Percentiles rank a stretch among this genome's conserved stretches.
phyloP scores from a whole-genome alignment of 2,113 vertebrate species.

The Ceyx melanurus region DNA sequence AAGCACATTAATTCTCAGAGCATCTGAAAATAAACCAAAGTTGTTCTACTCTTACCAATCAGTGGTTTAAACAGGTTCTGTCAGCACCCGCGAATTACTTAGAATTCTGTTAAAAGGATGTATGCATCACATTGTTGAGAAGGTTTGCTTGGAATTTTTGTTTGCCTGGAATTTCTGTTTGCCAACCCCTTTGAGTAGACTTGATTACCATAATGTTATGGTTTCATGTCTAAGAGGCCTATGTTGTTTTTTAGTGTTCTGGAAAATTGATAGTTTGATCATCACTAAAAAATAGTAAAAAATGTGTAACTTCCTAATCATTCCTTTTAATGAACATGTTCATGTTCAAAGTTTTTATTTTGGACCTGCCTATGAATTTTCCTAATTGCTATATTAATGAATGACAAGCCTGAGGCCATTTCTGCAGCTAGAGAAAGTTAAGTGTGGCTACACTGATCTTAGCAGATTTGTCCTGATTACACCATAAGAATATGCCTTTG shows the following conservation, averaged over 20 bases:
- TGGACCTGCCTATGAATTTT: background rate
- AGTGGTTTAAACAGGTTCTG: background rate
- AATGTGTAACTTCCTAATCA: background rate
- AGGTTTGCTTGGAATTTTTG: background rate
- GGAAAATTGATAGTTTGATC: background rate
- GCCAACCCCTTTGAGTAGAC: background rate
- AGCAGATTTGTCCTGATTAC: background rate
- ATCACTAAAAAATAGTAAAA: background rate
- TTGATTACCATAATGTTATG: background rate
- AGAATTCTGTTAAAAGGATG: rapidly evolving
- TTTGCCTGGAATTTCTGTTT: background rate
- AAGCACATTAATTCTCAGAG: background rate
- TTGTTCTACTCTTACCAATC: background rate
- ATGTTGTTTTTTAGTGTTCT: background rate
- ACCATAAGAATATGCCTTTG: background rate
- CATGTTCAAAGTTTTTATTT: background rate
- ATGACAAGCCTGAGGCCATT: background rate
- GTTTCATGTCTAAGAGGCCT: background rate
- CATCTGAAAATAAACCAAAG: rapidly evolving
- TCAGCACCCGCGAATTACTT: background rate
- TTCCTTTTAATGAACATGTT: background rate
- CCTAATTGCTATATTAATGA: background rate
- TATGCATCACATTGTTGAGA: background rate
- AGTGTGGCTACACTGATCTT: background rate
- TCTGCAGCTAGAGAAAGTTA: background rate